Percentiles rank a stretch among this genome's conserved stretches.
Conservation (phyloP, 2,797 vertebrate species). For the Pygocentrus nattereri region DNA sequence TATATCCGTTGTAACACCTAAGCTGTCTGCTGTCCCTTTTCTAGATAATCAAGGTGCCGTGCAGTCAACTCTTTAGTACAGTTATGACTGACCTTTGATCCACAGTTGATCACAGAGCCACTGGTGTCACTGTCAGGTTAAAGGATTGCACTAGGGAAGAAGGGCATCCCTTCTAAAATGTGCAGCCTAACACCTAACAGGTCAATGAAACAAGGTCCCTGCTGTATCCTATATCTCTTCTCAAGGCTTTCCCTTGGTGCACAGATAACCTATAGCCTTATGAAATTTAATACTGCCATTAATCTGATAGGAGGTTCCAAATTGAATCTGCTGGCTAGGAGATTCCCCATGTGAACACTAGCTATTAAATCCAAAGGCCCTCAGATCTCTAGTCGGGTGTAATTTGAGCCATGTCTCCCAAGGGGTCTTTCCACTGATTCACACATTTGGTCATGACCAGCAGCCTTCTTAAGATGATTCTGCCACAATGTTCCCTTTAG, state of each 20-base stretch:
- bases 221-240: constrained; percentile 24
- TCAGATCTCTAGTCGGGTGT: constrained; percentile 36
- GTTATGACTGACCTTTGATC: neutral
- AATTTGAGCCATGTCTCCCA: constrained; percentile 40
- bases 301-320: constrained; percentile 72
- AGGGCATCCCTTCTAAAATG: constrained; percentile 14
- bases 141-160: constrained; percentile 12
- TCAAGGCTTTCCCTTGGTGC: constrained; percentile 7
- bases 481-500: neutral
- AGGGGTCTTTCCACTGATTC: constrained; percentile 17
- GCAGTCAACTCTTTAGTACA: constrained; percentile 1
- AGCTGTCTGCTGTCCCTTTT: neutral
- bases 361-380: constrained; percentile 73
- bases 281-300: constrained; percentile 63
- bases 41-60: neutral
- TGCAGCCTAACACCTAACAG: constrained; percentile 1
- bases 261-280: constrained; percentile 42
- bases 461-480: constrained; percentile 10
- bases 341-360: constrained; percentile 71
- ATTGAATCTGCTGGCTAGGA: constrained; percentile 73
- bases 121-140: constrained; percentile 13
- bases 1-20: neutral
- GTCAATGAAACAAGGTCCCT: constrained; percentile 38
- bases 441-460: constrained; percentile 5
- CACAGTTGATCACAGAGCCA: constrained; percentile 18